Evolutionary conservation across 2,888 invertebrate species (phyloP).

Genomic region (Syrphus vitripennis): DNA sequence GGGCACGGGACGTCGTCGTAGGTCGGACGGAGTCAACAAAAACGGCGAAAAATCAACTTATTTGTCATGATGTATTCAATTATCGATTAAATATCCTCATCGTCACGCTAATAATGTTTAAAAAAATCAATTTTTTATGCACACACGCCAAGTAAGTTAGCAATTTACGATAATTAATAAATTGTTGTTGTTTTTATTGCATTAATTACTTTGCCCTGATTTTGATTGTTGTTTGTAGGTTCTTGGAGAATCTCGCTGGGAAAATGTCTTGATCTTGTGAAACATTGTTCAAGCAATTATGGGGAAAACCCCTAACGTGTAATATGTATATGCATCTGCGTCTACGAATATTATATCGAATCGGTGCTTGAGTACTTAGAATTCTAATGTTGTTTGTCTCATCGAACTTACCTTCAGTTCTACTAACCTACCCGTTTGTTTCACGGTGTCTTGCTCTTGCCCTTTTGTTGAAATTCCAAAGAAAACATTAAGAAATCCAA

Average conservation of each 20-base stretch:
- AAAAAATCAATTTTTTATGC: conserved; percentile 64
- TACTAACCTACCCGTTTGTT: background rate
- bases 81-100: conserved; percentile 66
- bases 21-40: background rate
- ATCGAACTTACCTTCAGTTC: background rate
- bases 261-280: background rate
- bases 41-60: background rate
- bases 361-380: background rate
- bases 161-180: conserved; percentile 19
- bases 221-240: background rate
- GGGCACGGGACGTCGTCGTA: background rate
- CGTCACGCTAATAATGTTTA: conserved; percentile 56
- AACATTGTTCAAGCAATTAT: background rate
- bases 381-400: background rate
- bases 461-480: background rate
- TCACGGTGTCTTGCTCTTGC: conserved; percentile 7
- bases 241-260: background rate
- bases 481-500: background rate
- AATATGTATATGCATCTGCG: background rate
- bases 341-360: background rate
- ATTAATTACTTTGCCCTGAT: conserved; percentile 5
- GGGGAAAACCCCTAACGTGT: background rate
- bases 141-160: conserved; percentile 45
- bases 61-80: conserved; percentile 49
- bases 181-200: conserved; percentile 11